Conservation (phyloP, 1,140 invertebrate genomes). For the Bombus pascuorum region DNA sequence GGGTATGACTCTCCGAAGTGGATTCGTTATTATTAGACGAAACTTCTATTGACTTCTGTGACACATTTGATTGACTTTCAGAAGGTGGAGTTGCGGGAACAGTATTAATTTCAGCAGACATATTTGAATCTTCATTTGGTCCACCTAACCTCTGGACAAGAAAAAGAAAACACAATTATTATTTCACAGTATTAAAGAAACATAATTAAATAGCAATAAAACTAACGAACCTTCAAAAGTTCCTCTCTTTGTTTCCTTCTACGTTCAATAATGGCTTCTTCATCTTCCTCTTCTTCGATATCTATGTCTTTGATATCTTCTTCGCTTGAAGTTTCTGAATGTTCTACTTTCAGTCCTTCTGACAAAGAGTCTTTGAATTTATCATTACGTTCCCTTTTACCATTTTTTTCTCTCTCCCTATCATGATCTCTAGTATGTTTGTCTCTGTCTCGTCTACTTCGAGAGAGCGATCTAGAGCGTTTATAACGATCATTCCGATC, state of each 20-base stretch:
- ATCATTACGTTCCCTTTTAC: constrained; percentile 83
- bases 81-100: constrained; percentile 72
- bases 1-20: constrained; percentile 79
- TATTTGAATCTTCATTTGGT: constrained; percentile 85
- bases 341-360: constrained; percentile 88
- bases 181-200: background rate
- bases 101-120: constrained; percentile 76
- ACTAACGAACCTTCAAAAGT: constrained; percentile 88
- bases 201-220: constrained; percentile 44
- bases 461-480: constrained; percentile 74
- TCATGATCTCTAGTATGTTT: constrained; percentile 74
- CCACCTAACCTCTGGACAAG: constrained; percentile 83
- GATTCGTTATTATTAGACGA: constrained; percentile 78
- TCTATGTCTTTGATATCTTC: constrained; percentile 90
- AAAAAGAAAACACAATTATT: background rate
- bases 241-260: constrained; percentile 95
- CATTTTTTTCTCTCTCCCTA: constrained; percentile 79
- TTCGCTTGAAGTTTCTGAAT: constrained; percentile 84
- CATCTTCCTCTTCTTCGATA: constrained; percentile 95
- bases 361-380: constrained; percentile 93
- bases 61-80: constrained; percentile 74
- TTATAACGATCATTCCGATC: constrained; percentile 74
- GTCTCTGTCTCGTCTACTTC: constrained; percentile 75
- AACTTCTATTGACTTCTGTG: constrained; percentile 71
- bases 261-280: constrained; percentile 96